These are phyloP conservation scores for Harmothoe impar DNA, from an alignment of 2,888 invertebrate genomes.

Conservation along the genomic window DNA sequence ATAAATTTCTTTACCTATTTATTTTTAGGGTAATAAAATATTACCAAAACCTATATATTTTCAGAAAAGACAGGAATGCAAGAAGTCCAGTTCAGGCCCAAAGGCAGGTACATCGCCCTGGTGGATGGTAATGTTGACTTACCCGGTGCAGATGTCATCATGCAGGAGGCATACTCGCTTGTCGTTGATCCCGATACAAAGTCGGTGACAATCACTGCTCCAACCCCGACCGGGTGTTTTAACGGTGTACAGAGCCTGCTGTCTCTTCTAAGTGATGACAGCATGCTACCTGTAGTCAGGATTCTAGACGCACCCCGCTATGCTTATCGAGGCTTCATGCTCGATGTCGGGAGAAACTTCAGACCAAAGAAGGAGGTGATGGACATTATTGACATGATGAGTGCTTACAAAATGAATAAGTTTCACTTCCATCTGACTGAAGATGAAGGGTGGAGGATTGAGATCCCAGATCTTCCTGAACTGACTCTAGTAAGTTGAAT, in stretches of 20 bases:
- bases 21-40: too few relatives aligned
- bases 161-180: constrained; percentile 57
- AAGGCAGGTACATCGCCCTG: constrained; percentile 6
- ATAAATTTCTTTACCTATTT: too few relatives aligned
- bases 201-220: constrained; percentile 65
- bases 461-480: constrained; percentile 72
- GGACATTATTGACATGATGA: constrained; percentile 76
- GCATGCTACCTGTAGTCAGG: constrained; percentile 2
- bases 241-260: constrained; percentile 68
- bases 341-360: constrained; percentile 64
- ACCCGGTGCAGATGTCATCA: constrained; percentile 39
- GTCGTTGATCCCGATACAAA: constrained; percentile 62
- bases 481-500: constrained; percentile 59
- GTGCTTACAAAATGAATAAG: constrained; percentile 79
- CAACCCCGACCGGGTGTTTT: constrained; percentile 67
- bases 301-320: constrained; percentile 67
- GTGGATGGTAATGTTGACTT: background rate
- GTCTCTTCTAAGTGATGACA: constrained; percentile 21
- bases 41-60: too few relatives aligned
- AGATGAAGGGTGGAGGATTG: constrained; percentile 80
- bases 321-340: constrained; percentile 61
- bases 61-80: constrained; percentile 35
- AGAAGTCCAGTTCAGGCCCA: background rate
- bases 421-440: constrained; percentile 80
- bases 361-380: constrained; percentile 56